Conservation (phyloP, 2,113 vertebrate genomes). For the Ciconia boyciana region DNA sequence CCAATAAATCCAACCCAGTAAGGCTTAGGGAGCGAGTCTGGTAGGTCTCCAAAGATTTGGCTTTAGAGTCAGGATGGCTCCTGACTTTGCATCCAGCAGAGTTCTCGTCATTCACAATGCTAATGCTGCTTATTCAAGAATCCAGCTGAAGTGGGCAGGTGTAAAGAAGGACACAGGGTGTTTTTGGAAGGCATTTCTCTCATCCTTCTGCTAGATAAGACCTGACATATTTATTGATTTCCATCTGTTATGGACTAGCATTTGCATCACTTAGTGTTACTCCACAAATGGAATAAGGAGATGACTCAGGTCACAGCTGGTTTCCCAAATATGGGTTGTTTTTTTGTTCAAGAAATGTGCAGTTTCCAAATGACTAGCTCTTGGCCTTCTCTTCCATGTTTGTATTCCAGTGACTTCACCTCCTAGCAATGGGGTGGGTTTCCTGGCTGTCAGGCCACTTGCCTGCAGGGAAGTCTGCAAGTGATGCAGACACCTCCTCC, state of each 20-base stretch:
- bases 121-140: background rate
- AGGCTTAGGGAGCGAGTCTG: background rate
- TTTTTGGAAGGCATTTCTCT: background rate
- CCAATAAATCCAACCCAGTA: background rate
- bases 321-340: slow-evolving; percentile 24
- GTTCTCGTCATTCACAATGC: background rate
- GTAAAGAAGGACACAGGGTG: background rate
- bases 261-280: slow-evolving; percentile 19
- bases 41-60: background rate
- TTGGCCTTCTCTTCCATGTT: background rate
- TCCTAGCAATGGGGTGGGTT: slow-evolving; percentile 12
- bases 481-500: background rate
- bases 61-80: background rate
- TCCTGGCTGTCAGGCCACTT: background rate
- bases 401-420: slow-evolving; percentile 11
- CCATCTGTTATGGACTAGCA: background rate
- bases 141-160: background rate
- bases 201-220: background rate
- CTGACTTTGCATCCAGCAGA: background rate
- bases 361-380: background rate
- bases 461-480: background rate
- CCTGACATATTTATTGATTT: slow-evolving; percentile 45
- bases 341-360: background rate
- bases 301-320: slow-evolving; percentile 46
- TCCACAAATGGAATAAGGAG: slow-evolving; percentile 18